Evolutionary conservation across 2,888 invertebrate genomes (phyloP), one percentile per base, ranked within the genome.

Genomic region (Drosophila limbata): DNA sequence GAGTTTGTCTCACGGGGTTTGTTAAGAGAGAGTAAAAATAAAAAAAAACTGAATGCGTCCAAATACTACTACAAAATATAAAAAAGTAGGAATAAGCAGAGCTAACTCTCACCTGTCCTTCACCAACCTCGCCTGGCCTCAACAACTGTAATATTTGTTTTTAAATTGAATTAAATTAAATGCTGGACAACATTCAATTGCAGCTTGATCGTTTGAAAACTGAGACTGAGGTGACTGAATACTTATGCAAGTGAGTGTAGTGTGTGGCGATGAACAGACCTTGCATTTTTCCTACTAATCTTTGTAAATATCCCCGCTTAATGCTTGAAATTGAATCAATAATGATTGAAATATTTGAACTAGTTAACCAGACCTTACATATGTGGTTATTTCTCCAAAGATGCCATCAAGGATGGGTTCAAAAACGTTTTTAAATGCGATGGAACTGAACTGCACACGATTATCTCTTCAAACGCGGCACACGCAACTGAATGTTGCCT

Each of bases 111-210:
- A 96, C 96, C 96, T 96, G 95, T 93, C 94, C 93, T 93, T 95
- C 91, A 84, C 91, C 95, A 93, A 96, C 94, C 94, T 96, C 96
- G 93, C 96, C 96, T 92, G 96, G 96, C 93, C 96, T 95, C 93
- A 96, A 95, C 94, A 92, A 91, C 93, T 93, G 92, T 71, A 92
- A 86, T 78, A 81, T 84, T 81, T 71, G 51, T 70, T 71, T 75
- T 75, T 77, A 68, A 72, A 75, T 73, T 35, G 31, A 74, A 77
- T 81, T 79, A 8, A 37, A 77, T 64, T 72, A 73, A 71, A 55
- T 56, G 40, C 63, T 56, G 17, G 40, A 53, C 21, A 69, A 64
- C 45, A 64, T 67, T 47, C n/a, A 57, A 57, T 67, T 66, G 47
- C 13, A 31, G 35, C 2, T 53, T 57, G 39, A 44, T 63, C 66